A percentile compares a stretch with the other conserved stretches of the same genome.
Evolutionary conservation across 2,113 vertebrate species (phyloP).

Genomic region (Mixornis gularis): DNA sequence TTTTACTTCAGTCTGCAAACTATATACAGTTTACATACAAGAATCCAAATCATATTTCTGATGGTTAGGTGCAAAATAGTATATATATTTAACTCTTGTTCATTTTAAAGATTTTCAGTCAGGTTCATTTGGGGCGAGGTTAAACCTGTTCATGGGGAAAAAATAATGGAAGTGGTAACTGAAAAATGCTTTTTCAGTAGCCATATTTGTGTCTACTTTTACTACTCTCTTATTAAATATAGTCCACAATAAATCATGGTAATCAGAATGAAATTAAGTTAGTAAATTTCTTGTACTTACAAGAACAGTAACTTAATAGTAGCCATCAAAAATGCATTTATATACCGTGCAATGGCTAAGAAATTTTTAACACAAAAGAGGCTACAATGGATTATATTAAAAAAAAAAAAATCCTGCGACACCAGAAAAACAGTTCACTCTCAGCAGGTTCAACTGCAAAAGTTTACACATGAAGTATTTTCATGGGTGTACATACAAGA

Average conservation of each 20-base stretch:
- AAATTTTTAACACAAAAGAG: background rate
- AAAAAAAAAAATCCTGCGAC: no score
- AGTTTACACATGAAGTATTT: background rate
- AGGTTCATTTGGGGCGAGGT: background rate
- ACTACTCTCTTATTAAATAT: background rate
- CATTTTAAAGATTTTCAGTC: background rate
- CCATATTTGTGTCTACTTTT: background rate
- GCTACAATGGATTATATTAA: background rate
- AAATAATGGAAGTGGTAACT: background rate
- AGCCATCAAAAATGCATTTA: background rate
- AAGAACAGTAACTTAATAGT: background rate
- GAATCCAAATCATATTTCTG: background rate
- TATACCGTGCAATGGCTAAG: background rate
- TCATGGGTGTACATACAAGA: background rate
- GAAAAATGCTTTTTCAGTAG: background rate
- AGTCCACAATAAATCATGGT: background rate
- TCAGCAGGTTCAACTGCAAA: background rate
- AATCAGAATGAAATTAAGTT: background rate
- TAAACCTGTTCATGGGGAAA: background rate
- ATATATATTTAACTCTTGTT: background rate
- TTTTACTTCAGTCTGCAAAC: background rate
- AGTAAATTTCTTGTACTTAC: background rate
- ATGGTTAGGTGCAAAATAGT: background rate
- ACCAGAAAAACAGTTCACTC: background rate
- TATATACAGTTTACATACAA: background rate